Evolutionary conservation across 64 coral and sea anemone species (phyloP), one percentile per base, ranked within the genome.

Genomic region (Porites lutea): DNA sequence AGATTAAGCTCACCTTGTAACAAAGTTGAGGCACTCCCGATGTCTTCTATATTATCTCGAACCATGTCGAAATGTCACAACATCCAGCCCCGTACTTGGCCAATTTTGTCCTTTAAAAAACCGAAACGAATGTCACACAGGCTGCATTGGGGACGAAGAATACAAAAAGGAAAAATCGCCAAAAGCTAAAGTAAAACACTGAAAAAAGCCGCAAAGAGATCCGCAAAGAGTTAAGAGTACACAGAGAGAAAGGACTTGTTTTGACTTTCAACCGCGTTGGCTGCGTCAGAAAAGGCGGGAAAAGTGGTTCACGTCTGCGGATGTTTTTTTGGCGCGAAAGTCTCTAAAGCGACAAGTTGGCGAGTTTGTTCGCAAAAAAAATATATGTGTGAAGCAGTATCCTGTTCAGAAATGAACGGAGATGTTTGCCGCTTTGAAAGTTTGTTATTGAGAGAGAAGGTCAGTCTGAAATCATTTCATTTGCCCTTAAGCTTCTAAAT

Each of bases 21-120:
- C 47, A 77, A 64, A 73, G 79, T 83, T 80, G 81, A 75, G 87
- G 82, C 82, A 0, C 57, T 93, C 65, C 77, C 59, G 62, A 93
- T 87, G 66, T 93, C 83, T 22, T 87, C 82, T 55, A 88, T 20
- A 53, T 10, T 20, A 88, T 88, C 73, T 2, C 16, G 46, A 14
- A 62, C 67, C 69, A 88, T 88, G 43, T 74, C 22, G 12, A 5
- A 62, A 23, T 71, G 15, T 75, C 72, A 88, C 8, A 75, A 75
- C 8, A 15, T 61, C 2, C 20, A 78, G 18, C 23, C 75, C 6
- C 2, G 67, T 52, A 5, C n/a, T 59, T 12, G 58, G 62, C 18
- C 0, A 65, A 18, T 65, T 65, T 65, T 4, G 18, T 4, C 13
- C 13, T 16, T 4, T 19, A 13, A 65, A 16, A 65, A 65, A 13